phyloP scores from a whole-genome alignment of 2,113 vertebrate species.

The Engraulis encrasicolus region DNA sequence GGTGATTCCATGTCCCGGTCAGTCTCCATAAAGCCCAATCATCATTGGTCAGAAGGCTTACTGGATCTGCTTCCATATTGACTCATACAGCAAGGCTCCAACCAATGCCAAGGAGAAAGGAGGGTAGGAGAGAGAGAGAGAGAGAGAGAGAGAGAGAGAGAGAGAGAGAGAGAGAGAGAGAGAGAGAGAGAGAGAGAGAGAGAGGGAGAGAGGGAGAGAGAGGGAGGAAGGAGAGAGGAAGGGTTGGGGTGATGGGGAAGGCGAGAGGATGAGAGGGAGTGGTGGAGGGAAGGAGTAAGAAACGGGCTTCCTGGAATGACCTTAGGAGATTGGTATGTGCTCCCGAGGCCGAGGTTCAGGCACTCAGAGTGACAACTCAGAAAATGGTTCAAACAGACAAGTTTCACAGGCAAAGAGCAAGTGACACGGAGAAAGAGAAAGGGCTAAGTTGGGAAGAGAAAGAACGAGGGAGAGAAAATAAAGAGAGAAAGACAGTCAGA shows the following conservation, averaged over 20 bases:
- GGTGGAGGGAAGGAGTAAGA: background rate
- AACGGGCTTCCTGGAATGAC: slow-evolving; percentile 24
- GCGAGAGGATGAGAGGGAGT: background rate
- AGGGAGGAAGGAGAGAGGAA: too few relatives aligned
- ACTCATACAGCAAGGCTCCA: background rate
- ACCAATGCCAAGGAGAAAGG: background rate
- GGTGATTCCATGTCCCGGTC: background rate
- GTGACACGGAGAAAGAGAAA: too few relatives aligned
- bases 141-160: background rate
- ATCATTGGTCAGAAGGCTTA: background rate
- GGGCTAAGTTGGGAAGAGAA: too few relatives aligned
- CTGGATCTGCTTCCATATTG: background rate
- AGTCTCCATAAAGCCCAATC: background rate
- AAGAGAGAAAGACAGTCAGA: background rate
- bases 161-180: background rate
- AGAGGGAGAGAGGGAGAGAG: background rate
- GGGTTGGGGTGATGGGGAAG: background rate
- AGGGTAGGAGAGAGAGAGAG: background rate
- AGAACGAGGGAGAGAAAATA: background rate
- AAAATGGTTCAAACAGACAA: background rate
- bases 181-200: background rate
- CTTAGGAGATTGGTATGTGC: slow-evolving; percentile 13
- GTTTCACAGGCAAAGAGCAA: background rate
- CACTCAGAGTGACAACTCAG: background rate
- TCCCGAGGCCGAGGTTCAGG: background rate